Conservation (phyloP, 64 coral and sea anemone species). For the Actinia tenebrosa region DNA sequence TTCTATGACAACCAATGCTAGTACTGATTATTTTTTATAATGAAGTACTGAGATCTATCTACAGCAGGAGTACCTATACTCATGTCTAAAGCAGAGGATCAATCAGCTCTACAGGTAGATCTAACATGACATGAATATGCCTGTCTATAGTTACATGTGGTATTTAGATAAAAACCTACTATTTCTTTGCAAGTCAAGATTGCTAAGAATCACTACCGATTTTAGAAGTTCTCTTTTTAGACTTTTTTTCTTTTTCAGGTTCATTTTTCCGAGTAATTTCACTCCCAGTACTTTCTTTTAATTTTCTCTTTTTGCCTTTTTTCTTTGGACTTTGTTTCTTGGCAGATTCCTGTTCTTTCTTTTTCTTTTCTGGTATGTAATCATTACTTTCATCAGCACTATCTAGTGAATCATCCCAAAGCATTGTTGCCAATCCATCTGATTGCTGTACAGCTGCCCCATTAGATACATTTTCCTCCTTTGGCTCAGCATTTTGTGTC, state of each 20-base stretch:
- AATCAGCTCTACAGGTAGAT: too few relatives aligned
- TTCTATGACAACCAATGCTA: background rate
- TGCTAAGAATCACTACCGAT: background rate
- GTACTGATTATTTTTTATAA: too few relatives aligned
- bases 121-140: background rate
- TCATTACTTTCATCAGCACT: slow-evolving; percentile 31
- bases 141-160: background rate
- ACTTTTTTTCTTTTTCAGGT: slow-evolving; percentile 7
- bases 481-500: slow-evolving; percentile 9
- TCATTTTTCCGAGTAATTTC: background rate
- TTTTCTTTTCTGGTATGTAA: slow-evolving; percentile 30
- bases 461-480: background rate
- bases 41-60: too few relatives aligned
- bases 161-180: background rate
- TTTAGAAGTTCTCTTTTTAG: slow-evolving; percentile 27
- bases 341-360: background rate
- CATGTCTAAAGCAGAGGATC: too few relatives aligned
- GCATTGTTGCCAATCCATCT: background rate
- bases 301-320: slow-evolving; percentile 7
- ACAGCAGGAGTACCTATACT: background rate
- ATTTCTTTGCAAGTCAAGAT: background rate
- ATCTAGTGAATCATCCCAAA: background rate
- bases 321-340: slow-evolving; percentile 28
- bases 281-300: slow-evolving; percentile 9
- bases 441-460: background rate